Evolutionary conservation across 1,140 invertebrate genomes (phyloP).

Genomic region (Apis florea): DNA sequence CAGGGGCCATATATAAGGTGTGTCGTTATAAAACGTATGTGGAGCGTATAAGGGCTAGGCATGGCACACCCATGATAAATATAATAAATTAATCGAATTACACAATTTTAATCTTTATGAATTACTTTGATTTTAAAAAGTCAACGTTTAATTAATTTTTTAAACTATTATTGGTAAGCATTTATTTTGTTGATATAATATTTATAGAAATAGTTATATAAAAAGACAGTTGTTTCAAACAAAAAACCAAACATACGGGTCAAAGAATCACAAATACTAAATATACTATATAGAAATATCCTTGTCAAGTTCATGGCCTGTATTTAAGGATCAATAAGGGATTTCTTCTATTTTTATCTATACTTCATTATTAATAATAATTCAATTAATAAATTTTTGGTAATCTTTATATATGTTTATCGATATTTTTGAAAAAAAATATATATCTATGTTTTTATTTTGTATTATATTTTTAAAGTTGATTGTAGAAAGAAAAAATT

Average conservation of each 20-base stretch:
- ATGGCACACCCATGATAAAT: conserved; percentile 62
- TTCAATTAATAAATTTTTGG: background rate
- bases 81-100: conserved; percentile 5
- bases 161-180: background rate
- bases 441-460: background rate
- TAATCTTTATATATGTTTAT: background rate
- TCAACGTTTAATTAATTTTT: background rate
- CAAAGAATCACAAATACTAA: background rate
- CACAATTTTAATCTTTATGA: background rate
- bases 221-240: background rate
- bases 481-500: background rate
- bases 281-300: conserved; percentile 5
- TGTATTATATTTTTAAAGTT: background rate
- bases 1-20: conserved; percentile 43
- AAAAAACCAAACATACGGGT: conserved; percentile 15
- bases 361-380: background rate
- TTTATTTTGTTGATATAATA: background rate
- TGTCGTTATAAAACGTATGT: conserved; percentile 64
- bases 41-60: conserved; percentile 66
- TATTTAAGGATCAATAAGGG: conserved; percentile 35
- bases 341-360: background rate
- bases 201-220: background rate
- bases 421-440: background rate
- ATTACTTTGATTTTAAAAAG: too few relatives aligned
- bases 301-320: background rate